A percentile compares a stretch with the other conserved stretches of the same genome.
Conservation (phyloP, 2,113 vertebrate species). For the Pangasianodon gigas region DNA sequence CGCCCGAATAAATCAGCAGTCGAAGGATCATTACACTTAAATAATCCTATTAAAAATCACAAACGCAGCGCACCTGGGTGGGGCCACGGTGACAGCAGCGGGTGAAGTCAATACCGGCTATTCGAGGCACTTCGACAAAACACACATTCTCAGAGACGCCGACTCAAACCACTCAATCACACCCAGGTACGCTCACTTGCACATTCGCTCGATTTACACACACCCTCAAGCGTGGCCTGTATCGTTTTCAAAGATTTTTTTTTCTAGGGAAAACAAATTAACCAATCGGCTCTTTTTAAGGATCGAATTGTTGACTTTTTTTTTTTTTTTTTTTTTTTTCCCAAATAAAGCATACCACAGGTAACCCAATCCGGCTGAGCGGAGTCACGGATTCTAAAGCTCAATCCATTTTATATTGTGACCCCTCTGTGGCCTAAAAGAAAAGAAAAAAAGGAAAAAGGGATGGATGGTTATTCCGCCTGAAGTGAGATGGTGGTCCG, state of each 20-base stretch:
- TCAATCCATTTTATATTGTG: slow-evolving; percentile 50
- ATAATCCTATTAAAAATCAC: slow-evolving; percentile 57
- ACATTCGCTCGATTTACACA: neutral
- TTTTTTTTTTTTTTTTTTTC: slow-evolving; percentile 34
- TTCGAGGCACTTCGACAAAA: slow-evolving; percentile 21
- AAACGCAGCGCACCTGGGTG: slow-evolving; percentile 43
- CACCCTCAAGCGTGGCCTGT: slow-evolving; percentile 20
- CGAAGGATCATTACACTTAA: slow-evolving; percentile 55
- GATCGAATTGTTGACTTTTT: slow-evolving; percentile 33
- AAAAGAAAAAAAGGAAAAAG: neutral
- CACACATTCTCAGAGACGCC: neutral
- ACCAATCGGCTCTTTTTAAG: slow-evolving; percentile 45
- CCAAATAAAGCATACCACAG: slow-evolving; percentile 13
- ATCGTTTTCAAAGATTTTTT: slow-evolving; percentile 43
- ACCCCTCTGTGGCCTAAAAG: slow-evolving; percentile 36
- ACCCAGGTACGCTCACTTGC: slow-evolving; percentile 21
- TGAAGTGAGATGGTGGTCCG: neutral
- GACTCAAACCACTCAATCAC: slow-evolving; percentile 8
- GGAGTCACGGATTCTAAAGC: slow-evolving; percentile 38
- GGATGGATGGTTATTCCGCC: neutral
- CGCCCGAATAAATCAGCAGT: slow-evolving; percentile 58
- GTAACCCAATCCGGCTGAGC: slow-evolving; percentile 37
- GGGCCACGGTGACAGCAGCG: neutral
- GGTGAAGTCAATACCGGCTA: neutral
- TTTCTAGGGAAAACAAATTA: slow-evolving; percentile 38